phyloP scores from a whole-genome alignment of 2,113 vertebrate genomes.

The Hassar affinis region DNA sequence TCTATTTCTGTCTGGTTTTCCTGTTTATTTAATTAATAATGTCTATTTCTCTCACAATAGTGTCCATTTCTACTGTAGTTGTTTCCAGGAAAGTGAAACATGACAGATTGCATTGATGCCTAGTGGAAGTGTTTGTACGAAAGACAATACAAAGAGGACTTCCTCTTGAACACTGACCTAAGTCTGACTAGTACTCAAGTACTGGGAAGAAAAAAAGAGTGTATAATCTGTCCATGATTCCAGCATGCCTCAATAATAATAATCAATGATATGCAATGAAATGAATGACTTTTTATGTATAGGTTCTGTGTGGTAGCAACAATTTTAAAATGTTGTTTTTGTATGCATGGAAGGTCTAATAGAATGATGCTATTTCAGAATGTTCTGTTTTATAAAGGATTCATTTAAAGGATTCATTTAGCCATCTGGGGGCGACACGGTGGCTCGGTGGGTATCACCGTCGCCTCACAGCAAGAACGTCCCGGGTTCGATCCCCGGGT shows the following conservation, averaged over 20 bases:
- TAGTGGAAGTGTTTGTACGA: background rate
- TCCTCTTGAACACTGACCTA: background rate
- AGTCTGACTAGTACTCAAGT: constrained; percentile 12
- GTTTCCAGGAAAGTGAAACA: background rate
- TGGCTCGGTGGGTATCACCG: too few species aligned
- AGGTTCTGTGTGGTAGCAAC: too few species aligned
- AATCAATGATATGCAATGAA: too few species aligned
- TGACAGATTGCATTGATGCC: background rate
- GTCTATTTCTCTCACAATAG: background rate
- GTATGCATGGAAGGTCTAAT: too few species aligned
- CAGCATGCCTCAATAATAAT: background rate
- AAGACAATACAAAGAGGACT: background rate
- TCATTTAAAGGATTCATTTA: too few species aligned
- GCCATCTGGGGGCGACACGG: too few species aligned
- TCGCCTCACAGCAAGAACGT: too few species aligned
- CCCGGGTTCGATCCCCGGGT: too few species aligned
- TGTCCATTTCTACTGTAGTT: background rate
- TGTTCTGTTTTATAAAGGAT: too few species aligned
- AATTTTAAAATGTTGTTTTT: too few species aligned
- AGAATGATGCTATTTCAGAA: too few species aligned
- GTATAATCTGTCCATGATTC: background rate
- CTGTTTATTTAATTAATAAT: constrained; percentile 8
- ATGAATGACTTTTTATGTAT: too few species aligned
- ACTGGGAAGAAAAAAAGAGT: background rate
- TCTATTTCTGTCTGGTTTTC: constrained; percentile 12